These are phyloP conservation scores for Acrossocheilus wenchowensis DNA, from an alignment of 2,797 vertebrate species.

Conservation along the genomic window DNA sequence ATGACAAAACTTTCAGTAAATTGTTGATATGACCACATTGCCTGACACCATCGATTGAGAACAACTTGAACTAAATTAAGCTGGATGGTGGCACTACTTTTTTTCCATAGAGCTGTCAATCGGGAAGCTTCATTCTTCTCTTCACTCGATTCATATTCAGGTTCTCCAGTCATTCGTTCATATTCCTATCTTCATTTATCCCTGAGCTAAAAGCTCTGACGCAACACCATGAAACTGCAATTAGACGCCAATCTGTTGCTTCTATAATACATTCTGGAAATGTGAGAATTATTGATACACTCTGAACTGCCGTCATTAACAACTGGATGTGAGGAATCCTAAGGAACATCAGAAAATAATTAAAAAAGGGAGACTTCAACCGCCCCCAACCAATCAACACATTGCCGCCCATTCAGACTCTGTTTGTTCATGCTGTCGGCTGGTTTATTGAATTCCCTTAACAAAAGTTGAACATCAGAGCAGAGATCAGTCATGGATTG, in stretches of 20 bases:
- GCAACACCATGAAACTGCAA: conserved; percentile 60
- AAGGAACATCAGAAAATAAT: background rate
- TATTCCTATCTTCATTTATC: conserved; percentile 10
- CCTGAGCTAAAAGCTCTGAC: conserved; percentile 51
- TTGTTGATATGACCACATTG: background rate
- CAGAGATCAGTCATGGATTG: conserved; percentile 7
- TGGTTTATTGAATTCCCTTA: conserved; percentile 25
- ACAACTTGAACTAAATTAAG: background rate
- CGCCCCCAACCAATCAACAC: background rate
- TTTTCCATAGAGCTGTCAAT: background rate
- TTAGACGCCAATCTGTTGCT: conserved; percentile 50
- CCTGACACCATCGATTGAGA: background rate
- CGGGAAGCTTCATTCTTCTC: background rate
- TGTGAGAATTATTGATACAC: conserved; percentile 37
- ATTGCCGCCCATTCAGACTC: background rate
- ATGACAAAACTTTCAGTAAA: background rate
- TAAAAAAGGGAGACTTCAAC: background rate
- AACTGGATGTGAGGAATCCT: background rate
- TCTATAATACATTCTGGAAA: conserved; percentile 27
- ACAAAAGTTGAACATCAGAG: conserved; percentile 28
- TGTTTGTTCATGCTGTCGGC: conserved; percentile 3
- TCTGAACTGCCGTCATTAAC: conserved; percentile 3
- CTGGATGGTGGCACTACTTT: background rate
- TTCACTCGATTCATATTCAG: background rate
- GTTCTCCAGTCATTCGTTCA: background rate